Evolutionary conservation across 2,113 vertebrate genomes (phyloP).

Genomic region (Ptychochromis oligacanthus): DNA sequence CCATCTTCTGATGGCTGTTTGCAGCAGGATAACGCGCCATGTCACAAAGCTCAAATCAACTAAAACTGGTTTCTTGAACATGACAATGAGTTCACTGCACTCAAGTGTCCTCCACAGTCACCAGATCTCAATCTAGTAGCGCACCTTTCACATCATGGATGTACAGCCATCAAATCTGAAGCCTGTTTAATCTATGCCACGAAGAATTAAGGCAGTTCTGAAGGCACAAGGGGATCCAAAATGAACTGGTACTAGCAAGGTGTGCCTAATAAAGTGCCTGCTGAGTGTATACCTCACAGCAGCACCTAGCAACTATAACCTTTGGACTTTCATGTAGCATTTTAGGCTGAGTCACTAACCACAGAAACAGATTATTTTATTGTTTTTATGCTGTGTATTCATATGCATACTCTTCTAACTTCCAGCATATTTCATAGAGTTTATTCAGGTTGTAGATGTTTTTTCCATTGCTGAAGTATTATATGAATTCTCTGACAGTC

Average conservation of each 20-base stretch:
- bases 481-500: neutral
- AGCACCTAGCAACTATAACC: neutral
- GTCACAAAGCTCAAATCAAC: neutral
- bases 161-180: neutral
- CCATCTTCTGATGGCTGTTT: no score
- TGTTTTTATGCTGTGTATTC: neutral
- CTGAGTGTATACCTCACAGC: neutral
- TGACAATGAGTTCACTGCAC: neutral
- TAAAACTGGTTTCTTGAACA: conserved; percentile 1
- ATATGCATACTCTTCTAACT: neutral
- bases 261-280: neutral
- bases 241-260: neutral
- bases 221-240: neutral
- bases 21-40: no score
- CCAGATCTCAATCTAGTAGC: neutral
- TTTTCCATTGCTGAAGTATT: neutral
- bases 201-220: neutral
- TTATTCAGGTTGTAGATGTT: neutral
- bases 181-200: neutral
- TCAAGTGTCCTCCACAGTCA: neutral
- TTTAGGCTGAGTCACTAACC: neutral
- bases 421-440: no score
- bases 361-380: neutral
- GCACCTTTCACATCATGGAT: neutral
- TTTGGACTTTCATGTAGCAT: neutral